phyloP scores from a whole-genome alignment of 2,113 vertebrate genomes.

The Lynx canadensis region DNA sequence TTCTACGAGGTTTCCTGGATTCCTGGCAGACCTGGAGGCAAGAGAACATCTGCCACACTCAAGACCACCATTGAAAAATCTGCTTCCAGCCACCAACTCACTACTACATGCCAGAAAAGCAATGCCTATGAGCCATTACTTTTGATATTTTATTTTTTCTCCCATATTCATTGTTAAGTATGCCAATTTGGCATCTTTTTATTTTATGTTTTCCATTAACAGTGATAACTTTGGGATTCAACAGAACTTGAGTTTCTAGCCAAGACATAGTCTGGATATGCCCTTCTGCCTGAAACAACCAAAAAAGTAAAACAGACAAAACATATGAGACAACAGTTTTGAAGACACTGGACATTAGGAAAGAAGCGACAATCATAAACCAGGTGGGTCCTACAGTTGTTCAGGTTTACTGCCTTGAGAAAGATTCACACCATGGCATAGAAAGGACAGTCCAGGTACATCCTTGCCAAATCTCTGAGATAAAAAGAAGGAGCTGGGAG shows the following conservation, averaged over 20 bases:
- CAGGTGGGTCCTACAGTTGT: neutral
- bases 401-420: neutral
- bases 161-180: neutral
- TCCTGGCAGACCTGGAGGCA: neutral
- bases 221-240: neutral
- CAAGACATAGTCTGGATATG: neutral
- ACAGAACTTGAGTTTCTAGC: neutral
- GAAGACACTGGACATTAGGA: neutral
- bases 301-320: neutral
- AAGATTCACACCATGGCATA: fast-evolving
- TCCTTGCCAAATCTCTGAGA: neutral
- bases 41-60: neutral
- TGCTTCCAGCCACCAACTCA: neutral
- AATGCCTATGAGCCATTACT: neutral
- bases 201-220: neutral
- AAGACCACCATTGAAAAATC: neutral
- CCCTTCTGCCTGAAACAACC: neutral
- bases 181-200: neutral
- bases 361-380: neutral
- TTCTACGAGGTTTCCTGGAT: neutral
- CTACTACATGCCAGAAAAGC: neutral
- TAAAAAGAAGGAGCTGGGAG: neutral
- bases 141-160: neutral
- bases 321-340: neutral
- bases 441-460: neutral